Conservation (phyloP, 2,888 invertebrate species). For the Heliconius ethilla region DNA sequence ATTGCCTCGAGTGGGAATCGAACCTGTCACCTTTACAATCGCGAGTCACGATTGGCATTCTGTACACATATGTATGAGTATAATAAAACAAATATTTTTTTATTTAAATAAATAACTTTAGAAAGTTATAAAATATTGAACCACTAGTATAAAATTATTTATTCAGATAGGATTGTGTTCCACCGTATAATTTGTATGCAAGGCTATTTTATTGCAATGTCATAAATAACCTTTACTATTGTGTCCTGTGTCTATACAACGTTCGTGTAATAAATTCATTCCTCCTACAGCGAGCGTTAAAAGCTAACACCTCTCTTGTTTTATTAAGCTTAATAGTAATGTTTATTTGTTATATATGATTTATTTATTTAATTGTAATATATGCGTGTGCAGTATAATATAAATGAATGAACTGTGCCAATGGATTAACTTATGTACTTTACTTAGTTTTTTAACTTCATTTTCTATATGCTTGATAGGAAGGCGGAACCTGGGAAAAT, state of each 20-base stretch:
- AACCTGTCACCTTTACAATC: too few relatives aligned
- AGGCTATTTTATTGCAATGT: conserved; percentile 46
- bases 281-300: conserved; percentile 53
- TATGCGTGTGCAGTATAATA: background rate
- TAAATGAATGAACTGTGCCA: background rate
- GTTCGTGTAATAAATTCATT: conserved; percentile 54
- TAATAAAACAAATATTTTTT: too few relatives aligned
- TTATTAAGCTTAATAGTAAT: conserved; percentile 34
- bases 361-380: background rate
- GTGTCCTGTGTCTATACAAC: conserved; percentile 55
- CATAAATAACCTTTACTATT: conserved; percentile 58
- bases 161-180: conserved; percentile 9
- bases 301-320: conserved; percentile 53
- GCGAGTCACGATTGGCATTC: too few relatives aligned
- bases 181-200: conserved; percentile 34
- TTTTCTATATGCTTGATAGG: too few relatives aligned
- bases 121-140: background rate
- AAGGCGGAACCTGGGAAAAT: too few relatives aligned
- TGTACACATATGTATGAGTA: too few relatives aligned
- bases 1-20: too few relatives aligned
- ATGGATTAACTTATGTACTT: background rate
- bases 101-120: too few relatives aligned
- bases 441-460: too few relatives aligned
- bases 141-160: background rate
- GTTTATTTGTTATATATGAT: conserved; percentile 10